Conservation (phyloP, 2,797 vertebrate species). For the Coregonus ussuriensis region DNA sequence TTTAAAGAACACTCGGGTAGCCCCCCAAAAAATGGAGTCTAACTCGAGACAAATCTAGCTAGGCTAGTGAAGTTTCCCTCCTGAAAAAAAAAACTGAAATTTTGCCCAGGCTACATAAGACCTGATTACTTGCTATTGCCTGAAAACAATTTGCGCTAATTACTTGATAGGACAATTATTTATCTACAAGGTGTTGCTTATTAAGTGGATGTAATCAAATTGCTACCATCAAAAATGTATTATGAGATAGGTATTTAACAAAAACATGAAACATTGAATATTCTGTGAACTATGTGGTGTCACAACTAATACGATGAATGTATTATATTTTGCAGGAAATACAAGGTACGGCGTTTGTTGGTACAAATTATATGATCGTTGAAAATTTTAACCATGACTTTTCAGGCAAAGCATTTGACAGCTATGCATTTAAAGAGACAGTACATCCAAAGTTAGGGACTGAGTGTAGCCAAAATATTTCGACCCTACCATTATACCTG, state of each 20-base stretch:
- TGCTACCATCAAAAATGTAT: background rate
- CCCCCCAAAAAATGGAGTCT: too few species aligned
- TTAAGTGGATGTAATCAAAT: background rate
- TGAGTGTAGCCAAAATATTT: background rate
- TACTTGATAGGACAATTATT: background rate
- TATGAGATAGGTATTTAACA: too few species aligned
- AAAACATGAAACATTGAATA: background rate
- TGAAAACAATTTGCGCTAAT: conserved; percentile 19
- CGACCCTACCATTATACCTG: too few species aligned
- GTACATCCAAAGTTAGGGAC: conserved; percentile 16
- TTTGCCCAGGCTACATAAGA: conserved; percentile 57
- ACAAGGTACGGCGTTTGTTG: background rate
- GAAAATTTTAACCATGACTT: background rate
- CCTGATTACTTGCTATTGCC: conserved; percentile 38
- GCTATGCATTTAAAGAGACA: conserved; percentile 48
- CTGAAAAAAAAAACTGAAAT: conserved; percentile 47
- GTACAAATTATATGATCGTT: background rate
- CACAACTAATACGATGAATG: background rate
- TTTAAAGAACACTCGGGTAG: conserved; percentile 2
- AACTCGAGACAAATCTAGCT: conserved; percentile 48
- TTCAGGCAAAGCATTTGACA: conserved; percentile 50
- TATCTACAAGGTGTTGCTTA: background rate
- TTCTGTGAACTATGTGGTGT: background rate
- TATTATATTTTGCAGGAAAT: background rate
- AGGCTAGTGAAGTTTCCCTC: conserved; percentile 58